phyloP scores from a whole-genome alignment of 2,888 invertebrate genomes.

The Endotricha flammealis region DNA sequence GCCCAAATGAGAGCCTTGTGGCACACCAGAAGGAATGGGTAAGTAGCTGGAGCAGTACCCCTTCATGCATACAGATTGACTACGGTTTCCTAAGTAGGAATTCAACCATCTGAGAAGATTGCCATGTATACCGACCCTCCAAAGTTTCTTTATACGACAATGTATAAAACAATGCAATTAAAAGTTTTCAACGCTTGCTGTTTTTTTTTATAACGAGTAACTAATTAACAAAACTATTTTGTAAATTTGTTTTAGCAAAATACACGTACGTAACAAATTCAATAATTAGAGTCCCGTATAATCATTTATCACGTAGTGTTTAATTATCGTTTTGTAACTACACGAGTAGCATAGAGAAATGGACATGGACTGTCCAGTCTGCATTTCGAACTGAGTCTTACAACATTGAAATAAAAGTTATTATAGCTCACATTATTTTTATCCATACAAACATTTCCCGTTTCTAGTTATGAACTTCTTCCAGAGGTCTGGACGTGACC shows the following conservation, averaged over 20 bases:
- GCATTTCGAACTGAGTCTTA: slow-evolving; percentile 12
- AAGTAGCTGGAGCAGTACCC: too few relatives aligned
- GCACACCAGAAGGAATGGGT: too few relatives aligned
- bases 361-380: slow-evolving; percentile 9
- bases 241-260: neutral
- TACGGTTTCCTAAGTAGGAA: too few relatives aligned
- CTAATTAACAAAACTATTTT: neutral
- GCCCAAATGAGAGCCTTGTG: too few relatives aligned
- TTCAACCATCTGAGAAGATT: too few relatives aligned
- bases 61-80: too few relatives aligned
- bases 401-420: slow-evolving; percentile 11
- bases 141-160: too few relatives aligned
- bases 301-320: slow-evolving; percentile 25
- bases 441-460: slow-evolving; percentile 20
- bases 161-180: too few relatives aligned
- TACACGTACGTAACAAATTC: slow-evolving; percentile 4
- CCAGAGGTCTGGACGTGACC: slow-evolving; percentile 19
- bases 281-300: slow-evolving; percentile 13
- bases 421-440: slow-evolving; percentile 15
- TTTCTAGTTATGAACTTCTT: slow-evolving; percentile 24
- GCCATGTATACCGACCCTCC: too few relatives aligned
- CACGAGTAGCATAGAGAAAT: slow-evolving; percentile 23
- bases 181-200: too few relatives aligned
- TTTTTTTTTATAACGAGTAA: too few relatives aligned
- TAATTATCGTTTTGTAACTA: slow-evolving; percentile 27